These are phyloP conservation scores for Athalia rosae DNA, from an alignment of 2,888 invertebrate species.

Conservation along the genomic window DNA sequence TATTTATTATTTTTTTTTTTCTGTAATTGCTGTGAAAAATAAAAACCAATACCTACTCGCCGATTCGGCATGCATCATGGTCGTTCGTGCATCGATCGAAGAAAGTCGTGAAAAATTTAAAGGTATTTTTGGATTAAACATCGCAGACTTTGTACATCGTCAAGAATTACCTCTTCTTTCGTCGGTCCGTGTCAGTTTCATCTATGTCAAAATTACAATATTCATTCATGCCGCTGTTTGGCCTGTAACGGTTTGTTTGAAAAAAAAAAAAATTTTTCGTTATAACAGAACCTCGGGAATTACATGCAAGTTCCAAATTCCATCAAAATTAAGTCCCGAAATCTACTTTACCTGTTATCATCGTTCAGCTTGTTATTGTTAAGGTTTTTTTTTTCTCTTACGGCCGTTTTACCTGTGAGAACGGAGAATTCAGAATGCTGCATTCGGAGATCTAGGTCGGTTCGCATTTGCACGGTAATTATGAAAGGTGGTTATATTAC, in stretches of 20 bases:
- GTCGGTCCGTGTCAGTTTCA: not conserved
- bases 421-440: conserved; percentile 11
- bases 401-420: not conserved
- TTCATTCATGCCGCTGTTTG: not conserved
- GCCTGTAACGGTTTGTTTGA: conserved; percentile 14
- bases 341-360: conserved; percentile 11
- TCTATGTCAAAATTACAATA: conserved; percentile 38
- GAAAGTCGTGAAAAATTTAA: not conserved
- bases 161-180: not conserved
- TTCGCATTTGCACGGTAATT: conserved; percentile 42
- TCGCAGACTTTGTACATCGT: not conserved
- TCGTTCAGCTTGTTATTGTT: not conserved
- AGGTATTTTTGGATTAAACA: no score
- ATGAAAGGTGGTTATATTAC: conserved; percentile 24
- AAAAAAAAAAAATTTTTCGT: not conserved
- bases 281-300: no score
- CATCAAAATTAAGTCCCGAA: not conserved
- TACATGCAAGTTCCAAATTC: not conserved
- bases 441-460: conserved; percentile 37
- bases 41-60: conserved; percentile 21
- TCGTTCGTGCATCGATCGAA: not conserved
- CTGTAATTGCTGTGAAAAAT: not conserved
- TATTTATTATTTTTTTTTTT: conserved; percentile 1
- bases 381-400: not conserved
- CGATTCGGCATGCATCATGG: not conserved